phyloP scores from a whole-genome alignment of 2,797 vertebrate species.

The Pteropus rufus region DNA sequence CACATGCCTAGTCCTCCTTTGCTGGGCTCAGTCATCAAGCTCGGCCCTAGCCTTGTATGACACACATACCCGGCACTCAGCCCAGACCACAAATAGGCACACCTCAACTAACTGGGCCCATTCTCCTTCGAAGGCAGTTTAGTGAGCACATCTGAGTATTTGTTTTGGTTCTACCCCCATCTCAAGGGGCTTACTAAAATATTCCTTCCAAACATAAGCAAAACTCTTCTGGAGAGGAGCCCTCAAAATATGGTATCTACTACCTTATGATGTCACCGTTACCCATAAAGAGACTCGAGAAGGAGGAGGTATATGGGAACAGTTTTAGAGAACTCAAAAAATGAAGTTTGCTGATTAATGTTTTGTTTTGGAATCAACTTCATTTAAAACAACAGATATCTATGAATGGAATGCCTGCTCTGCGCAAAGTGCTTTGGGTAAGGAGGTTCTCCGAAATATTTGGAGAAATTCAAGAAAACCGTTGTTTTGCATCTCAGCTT shows the following conservation, averaged over 20 bases:
- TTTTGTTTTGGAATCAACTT: neutral
- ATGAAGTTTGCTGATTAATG: neutral
- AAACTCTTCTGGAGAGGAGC: neutral
- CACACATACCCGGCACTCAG: neutral
- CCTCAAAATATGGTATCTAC: neutral
- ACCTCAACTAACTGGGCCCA: neutral
- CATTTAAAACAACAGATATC: neutral
- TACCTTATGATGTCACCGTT: neutral
- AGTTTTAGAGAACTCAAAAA: neutral
- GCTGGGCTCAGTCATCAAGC: neutral
- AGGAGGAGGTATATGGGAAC: neutral
- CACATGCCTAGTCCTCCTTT: neutral
- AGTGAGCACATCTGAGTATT: neutral
- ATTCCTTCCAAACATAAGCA: neutral
- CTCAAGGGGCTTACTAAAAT: neutral
- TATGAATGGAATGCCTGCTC: neutral
- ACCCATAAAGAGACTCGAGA: neutral
- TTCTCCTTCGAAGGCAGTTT: neutral
- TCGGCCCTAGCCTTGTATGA: fast-evolving
- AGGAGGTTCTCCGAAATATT: neutral
- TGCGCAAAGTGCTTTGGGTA: neutral
- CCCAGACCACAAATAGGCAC: neutral
- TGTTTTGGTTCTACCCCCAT: neutral
- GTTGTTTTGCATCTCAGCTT: neutral
- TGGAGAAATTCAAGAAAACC: neutral